These are phyloP conservation scores for Rhizoglyphus robini DNA, from an alignment of 1,140 invertebrate genomes.

Conservation along the genomic window DNA sequence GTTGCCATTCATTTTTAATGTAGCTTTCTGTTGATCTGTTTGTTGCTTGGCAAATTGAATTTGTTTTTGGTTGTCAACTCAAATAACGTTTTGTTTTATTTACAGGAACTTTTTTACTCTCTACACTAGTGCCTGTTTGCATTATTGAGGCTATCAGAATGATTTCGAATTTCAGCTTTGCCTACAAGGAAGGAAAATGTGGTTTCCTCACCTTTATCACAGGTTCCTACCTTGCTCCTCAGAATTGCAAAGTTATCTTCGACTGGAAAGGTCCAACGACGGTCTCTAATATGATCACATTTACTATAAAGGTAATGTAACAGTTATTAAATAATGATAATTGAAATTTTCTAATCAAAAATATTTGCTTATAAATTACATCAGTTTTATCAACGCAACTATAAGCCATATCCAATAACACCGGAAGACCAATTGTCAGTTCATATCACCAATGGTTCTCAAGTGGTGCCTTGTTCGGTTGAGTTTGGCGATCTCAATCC, in stretches of 20 bases:
- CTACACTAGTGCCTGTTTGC: not conserved
- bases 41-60: not conserved
- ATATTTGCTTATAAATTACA: slow-evolving; percentile 27
- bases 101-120: not conserved
- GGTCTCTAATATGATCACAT: slow-evolving; percentile 77
- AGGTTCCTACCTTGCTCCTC: slow-evolving; percentile 71
- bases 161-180: not conserved
- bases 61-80: not conserved
- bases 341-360: not conserved
- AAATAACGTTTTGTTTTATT: not conserved
- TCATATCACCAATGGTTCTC: slow-evolving; percentile 63
- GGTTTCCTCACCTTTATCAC: slow-evolving; percentile 77
- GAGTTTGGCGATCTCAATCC: slow-evolving; percentile 69
- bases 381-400: slow-evolving; percentile 83
- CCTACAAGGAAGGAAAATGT: slow-evolving; percentile 43
- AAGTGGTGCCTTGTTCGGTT: slow-evolving; percentile 64
- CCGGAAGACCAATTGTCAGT: slow-evolving; percentile 74
- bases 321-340: slow-evolving; percentile 25
- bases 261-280: slow-evolving; percentile 72
- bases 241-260: slow-evolving; percentile 65
- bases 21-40: not conserved
- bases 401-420: slow-evolving; percentile 78
- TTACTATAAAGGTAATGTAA: slow-evolving; percentile 65
- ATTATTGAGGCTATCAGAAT: not conserved
- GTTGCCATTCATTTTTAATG: not conserved